These are phyloP conservation scores for Palythoa grandis DNA, from an alignment of 92 coral and sea anemone species.

Conservation along the genomic window DNA sequence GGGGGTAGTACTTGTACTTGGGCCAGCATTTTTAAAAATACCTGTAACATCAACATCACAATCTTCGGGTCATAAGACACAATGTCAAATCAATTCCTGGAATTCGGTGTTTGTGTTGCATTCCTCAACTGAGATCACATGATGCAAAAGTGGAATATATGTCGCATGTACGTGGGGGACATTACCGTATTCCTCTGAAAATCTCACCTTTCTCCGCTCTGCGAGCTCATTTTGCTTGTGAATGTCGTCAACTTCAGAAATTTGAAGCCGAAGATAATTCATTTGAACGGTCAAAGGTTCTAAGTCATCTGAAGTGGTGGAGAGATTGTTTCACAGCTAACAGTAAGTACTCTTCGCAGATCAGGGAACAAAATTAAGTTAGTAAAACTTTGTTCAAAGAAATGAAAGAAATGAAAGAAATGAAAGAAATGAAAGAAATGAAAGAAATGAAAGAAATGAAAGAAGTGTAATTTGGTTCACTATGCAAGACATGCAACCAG, in stretches of 20 bases:
- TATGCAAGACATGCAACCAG: too few relatives aligned
- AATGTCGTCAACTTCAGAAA: constrained; percentile 32
- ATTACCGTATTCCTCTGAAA: neutral
- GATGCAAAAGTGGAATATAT: neutral
- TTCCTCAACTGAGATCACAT: constrained; percentile 1
- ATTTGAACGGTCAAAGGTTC: neutral
- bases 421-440: too few relatives aligned
- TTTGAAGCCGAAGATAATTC: constrained; percentile 36
- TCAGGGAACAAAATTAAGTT: too few relatives aligned
- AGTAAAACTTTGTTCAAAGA: too few relatives aligned
- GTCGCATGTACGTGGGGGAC: neutral
- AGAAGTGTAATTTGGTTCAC: too few relatives aligned
- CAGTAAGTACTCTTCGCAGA: too few relatives aligned
- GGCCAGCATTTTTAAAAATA: too few relatives aligned
- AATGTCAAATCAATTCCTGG: constrained; percentile 15
- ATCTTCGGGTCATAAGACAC: too few relatives aligned
- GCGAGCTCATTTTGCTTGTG: neutral
- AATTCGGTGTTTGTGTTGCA: neutral
- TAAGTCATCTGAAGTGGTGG: neutral
- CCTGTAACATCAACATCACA: too few relatives aligned
- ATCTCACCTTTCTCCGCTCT: constrained; percentile 5
- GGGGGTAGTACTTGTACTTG: too few relatives aligned
- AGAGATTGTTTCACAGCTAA: neutral
- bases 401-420: too few relatives aligned
- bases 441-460: too few relatives aligned